phyloP scores from a whole-genome alignment of 2,888 invertebrate species.

The Limenitis arthemis region DNA sequence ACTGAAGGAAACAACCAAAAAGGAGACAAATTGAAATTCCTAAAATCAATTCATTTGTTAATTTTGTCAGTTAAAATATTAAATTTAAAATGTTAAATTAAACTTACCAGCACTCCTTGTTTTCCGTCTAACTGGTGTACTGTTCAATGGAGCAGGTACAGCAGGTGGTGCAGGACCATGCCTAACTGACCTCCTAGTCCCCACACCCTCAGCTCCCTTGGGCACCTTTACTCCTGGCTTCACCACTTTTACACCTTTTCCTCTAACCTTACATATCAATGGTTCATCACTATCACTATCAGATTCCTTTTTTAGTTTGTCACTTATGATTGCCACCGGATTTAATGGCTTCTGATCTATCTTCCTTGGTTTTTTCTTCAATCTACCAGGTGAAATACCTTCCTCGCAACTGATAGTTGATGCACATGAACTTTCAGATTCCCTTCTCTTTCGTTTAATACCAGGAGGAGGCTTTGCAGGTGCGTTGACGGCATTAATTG shows the following conservation, averaged over 20 bases:
- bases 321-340: constrained; percentile 63
- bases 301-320: constrained; percentile 74
- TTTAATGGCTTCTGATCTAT: constrained; percentile 53
- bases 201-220: constrained; percentile 57
- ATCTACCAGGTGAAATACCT: constrained; percentile 49
- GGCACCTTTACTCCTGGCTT: constrained; percentile 31
- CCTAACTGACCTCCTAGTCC: constrained; percentile 71
- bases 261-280: constrained; percentile 79
- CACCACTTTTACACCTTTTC: constrained; percentile 40
- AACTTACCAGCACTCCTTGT: constrained; percentile 80
- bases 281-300: constrained; percentile 88
- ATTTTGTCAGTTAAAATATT: no score
- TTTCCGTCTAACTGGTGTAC: constrained; percentile 67
- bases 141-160: constrained; percentile 37
- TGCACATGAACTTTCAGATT: constrained; percentile 81
- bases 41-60: no score
- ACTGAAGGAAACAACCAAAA: no score
- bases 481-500: constrained; percentile 24
- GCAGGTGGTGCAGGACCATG: constrained; percentile 47
- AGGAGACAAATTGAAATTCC: no score
- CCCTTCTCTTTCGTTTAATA: constrained; percentile 82
- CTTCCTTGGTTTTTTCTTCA: constrained; percentile 54
- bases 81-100: neutral
- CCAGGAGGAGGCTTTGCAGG: constrained; percentile 37
- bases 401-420: constrained; percentile 75